Percentiles rank a stretch among this genome's conserved stretches.
Evolutionary conservation across 2,113 vertebrate species (phyloP).

Genomic region (Nycticryphes semicollaris): DNA sequence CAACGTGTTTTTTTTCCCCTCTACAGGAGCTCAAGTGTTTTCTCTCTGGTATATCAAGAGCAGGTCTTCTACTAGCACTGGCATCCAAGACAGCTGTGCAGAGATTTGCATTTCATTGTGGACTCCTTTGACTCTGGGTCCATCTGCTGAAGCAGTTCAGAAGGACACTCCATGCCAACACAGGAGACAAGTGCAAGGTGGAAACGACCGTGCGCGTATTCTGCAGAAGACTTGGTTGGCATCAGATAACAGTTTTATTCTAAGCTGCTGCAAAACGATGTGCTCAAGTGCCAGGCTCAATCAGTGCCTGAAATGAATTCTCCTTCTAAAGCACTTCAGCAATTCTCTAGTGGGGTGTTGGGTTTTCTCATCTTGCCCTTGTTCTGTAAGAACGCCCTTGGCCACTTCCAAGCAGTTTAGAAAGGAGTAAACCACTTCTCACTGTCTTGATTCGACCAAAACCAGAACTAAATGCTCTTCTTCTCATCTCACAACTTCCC

Average conservation of each 20-base stretch:
- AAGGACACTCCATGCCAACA: neutral
- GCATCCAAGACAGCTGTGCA: neutral
- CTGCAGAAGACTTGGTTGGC: neutral
- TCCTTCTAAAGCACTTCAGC: neutral
- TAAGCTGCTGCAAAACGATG: neutral
- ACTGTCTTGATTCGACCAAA: neutral
- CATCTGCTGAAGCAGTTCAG: neutral
- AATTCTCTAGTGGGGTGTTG: neutral
- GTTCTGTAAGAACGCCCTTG: neutral
- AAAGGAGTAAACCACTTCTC: neutral
- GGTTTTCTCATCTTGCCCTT: constrained; percentile 27
- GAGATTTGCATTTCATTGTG: neutral
- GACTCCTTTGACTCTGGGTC: neutral
- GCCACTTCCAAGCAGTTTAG: neutral
- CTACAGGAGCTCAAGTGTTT: neutral
- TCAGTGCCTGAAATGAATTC: constrained; percentile 17
- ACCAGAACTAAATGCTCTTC: neutral
- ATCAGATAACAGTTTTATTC: neutral
- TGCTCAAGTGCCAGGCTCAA: neutral
- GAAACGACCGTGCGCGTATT: neutral
- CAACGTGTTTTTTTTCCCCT: neutral
- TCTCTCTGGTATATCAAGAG: neutral
- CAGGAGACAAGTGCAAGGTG: neutral
- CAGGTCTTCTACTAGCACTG: neutral
- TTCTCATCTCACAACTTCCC: neutral